These are phyloP conservation scores for Trachelus troglodyta DNA, from an alignment of 2,888 invertebrate genomes.

Conservation along the genomic window DNA sequence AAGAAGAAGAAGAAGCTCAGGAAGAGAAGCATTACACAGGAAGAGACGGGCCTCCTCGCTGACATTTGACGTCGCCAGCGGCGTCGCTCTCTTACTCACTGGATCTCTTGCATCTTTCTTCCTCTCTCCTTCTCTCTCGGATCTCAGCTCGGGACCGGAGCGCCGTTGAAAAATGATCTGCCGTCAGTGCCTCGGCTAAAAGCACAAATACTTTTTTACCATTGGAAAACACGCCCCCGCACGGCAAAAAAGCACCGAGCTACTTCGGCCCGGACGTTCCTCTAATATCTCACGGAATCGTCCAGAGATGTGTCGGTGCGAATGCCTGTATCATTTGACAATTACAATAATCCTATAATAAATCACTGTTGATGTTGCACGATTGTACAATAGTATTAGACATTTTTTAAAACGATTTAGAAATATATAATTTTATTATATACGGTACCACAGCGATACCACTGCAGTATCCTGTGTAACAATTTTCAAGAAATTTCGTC, in stretches of 20 bases:
- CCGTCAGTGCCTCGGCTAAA: slow-evolving; percentile 53
- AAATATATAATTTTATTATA: not conserved
- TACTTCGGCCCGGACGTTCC: slow-evolving; percentile 5
- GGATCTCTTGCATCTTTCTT: slow-evolving; percentile 27
- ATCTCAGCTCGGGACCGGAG: slow-evolving; percentile 25
- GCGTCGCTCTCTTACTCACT: slow-evolving; percentile 22
- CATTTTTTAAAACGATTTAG: not conserved
- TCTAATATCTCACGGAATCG: slow-evolving; percentile 10
- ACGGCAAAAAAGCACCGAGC: slow-evolving; percentile 6
- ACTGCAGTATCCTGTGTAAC: too few species aligned
- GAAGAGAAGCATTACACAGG: slow-evolving; percentile 62
- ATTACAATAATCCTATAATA: not conserved
- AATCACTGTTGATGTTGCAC: not conserved
- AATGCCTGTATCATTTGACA: slow-evolving; percentile 11
- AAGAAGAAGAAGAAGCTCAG: slow-evolving; percentile 47
- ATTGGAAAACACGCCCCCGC: slow-evolving; percentile 46
- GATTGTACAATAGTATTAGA: not conserved
- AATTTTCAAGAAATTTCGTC: too few species aligned
- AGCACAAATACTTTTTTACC: slow-evolving; percentile 48
- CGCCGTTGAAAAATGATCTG: slow-evolving; percentile 63
- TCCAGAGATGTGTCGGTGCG: slow-evolving; percentile 6
- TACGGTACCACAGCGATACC: too few species aligned
- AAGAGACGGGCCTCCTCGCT: slow-evolving; percentile 30
- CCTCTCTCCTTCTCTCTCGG: slow-evolving; percentile 18
- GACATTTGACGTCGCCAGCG: slow-evolving; percentile 51